Evolutionary conservation across 2,113 vertebrate species (phyloP).

Genomic region (Triplophysa rosa): DNA sequence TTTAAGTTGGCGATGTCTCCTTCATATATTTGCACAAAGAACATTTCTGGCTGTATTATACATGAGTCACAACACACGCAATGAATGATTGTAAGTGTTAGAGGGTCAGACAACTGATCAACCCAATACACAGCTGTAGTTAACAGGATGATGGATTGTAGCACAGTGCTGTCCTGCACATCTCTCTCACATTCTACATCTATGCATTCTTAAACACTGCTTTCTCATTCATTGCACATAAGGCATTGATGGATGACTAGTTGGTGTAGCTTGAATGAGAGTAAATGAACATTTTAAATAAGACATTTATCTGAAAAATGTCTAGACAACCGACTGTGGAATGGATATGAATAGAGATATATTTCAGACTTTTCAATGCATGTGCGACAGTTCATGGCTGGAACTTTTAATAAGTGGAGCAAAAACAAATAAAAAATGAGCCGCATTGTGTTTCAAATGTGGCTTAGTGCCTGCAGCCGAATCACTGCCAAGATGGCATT

Average conservation of each 20-base stretch:
- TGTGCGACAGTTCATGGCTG: no score
- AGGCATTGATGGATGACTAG: constrained; percentile 23
- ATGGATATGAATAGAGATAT: no score
- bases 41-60: neutral
- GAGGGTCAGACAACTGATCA: neutral
- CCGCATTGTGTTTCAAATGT: no score
- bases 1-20: neutral
- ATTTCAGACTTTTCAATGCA: no score
- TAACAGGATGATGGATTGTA: constrained; percentile 22
- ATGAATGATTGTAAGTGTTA: neutral
- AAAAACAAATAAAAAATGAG: no score
- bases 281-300: neutral
- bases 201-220: constrained; percentile 11
- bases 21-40: constrained; percentile 13
- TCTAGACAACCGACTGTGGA: no score
- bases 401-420: no score
- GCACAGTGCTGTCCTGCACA: neutral
- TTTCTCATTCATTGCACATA: constrained; percentile 16
- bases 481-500: no score
- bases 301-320: neutral
- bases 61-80: neutral
- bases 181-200: constrained; percentile 21
- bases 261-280: neutral
- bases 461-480: no score
- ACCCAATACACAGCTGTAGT: constrained; percentile 14